Conservation (phyloP, 2,888 invertebrate species). For the Onchidella celtica region DNA sequence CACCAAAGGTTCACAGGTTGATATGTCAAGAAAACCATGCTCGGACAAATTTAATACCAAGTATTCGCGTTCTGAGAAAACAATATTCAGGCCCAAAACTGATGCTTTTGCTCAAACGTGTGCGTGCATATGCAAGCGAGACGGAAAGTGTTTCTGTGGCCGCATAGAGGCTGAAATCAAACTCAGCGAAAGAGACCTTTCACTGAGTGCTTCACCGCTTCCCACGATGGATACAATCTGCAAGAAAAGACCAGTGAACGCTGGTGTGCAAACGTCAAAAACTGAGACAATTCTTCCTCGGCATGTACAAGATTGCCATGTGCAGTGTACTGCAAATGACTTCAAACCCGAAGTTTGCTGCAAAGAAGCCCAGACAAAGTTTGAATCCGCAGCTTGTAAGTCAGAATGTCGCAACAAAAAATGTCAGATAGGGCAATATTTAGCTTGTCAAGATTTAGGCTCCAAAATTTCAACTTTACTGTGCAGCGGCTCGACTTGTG, state of each 20-base stretch:
- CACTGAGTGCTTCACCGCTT: no score
- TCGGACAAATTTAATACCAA: no score
- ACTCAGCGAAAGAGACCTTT: no score
- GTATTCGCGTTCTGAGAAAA: background rate
- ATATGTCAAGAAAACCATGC: no score
- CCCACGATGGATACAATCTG: no score
- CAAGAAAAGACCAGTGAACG: no score
- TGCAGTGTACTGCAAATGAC: background rate
- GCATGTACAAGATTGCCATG: no score
- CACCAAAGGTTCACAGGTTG: background rate
- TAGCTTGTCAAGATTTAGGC: background rate
- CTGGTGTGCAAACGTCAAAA: no score
- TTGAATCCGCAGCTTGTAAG: no score
- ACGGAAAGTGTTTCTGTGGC: conserved; percentile 6
- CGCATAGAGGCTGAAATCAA: no score
- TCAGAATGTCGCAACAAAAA: conserved; percentile 20
- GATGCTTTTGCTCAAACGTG: conserved; percentile 3
- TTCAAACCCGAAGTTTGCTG: background rate
- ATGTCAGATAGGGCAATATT: conserved; percentile 6
- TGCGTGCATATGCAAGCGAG: conserved; percentile 5
- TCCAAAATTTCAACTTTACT: background rate
- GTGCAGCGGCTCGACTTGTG: background rate
- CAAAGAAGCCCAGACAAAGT: no score
- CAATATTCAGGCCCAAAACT: background rate
- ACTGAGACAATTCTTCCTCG: no score